phyloP scores from a whole-genome alignment of 2,797 vertebrate species.

The Hippoglossus hippoglossus region DNA sequence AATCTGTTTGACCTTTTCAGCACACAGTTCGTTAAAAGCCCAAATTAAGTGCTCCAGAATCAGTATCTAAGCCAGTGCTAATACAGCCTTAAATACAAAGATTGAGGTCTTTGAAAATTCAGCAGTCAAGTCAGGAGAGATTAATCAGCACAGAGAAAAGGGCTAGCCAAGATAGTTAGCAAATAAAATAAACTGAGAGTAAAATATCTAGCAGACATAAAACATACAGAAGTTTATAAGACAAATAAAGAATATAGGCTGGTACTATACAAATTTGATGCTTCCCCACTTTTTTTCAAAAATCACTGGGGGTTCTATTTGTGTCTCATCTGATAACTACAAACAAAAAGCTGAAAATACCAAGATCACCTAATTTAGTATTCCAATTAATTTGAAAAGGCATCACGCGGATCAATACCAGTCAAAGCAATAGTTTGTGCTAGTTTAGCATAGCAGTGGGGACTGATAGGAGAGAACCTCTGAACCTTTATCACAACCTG shows the following conservation, averaged over 20 bases:
- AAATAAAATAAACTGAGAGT: not conserved
- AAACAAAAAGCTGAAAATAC: not conserved
- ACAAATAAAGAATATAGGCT: not conserved
- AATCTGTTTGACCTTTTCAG: conserved; percentile 2
- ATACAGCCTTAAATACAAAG: not conserved
- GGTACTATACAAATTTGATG: not conserved
- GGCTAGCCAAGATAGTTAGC: not conserved
- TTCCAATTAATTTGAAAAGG: not conserved
- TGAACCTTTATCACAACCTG: conserved; percentile 43
- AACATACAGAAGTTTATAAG: not conserved
- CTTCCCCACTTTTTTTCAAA: not conserved
- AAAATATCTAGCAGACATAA: too few species aligned
- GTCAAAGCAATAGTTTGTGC: conserved; percentile 57
- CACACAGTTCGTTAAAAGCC: not conserved
- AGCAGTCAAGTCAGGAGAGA: not conserved
- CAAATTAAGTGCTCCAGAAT: conserved; percentile 5
- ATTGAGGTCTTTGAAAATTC: conserved; percentile 9
- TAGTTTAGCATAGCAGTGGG: conserved; percentile 54
- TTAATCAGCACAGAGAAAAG: not conserved
- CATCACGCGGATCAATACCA: conserved; percentile 62
- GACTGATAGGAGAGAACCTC: conserved; percentile 55
- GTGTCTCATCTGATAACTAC: too few species aligned
- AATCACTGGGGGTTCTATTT: too few species aligned
- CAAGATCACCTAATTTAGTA: not conserved
- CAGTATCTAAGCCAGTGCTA: conserved; percentile 6